Percentiles rank a stretch among this genome's conserved stretches.
Conservation (phyloP, 2,797 vertebrate species). For the Typhlichthys subterraneus region DNA sequence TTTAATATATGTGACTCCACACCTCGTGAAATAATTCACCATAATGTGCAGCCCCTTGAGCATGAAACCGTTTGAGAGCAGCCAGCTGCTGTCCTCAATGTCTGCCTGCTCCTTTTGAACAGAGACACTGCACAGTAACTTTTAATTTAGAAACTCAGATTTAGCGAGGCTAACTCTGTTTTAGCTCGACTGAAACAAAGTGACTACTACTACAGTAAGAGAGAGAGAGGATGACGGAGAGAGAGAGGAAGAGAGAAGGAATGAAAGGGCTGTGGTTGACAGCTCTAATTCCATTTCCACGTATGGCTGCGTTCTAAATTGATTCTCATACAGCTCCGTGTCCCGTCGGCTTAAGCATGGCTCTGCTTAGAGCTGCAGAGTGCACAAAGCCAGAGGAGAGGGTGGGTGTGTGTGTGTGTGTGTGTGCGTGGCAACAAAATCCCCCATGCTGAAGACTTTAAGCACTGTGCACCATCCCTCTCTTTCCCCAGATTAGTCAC, state of each 20-base stretch:
- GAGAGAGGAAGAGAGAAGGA: constrained; percentile 56
- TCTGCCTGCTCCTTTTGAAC: constrained; percentile 68
- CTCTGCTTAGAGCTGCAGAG: constrained; percentile 43
- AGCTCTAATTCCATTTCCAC: constrained; percentile 77
- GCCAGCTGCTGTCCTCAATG: constrained; percentile 38
- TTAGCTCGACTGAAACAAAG: too few relatives aligned
- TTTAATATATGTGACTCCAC: constrained; percentile 62
- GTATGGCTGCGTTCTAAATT: constrained; percentile 68
- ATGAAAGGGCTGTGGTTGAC: constrained; percentile 63
- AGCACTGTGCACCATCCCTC: constrained; percentile 40
- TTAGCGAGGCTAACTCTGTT: too few relatives aligned
- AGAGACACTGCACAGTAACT: constrained; percentile 48
- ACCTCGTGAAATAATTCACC: constrained; percentile 69
- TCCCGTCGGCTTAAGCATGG: constrained; percentile 62
- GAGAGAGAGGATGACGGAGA: constrained; percentile 29
- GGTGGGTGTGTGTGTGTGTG: constrained; percentile 9
- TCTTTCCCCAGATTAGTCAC: constrained; percentile 23
- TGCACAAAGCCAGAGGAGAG: constrained; percentile 15
- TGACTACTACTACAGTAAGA: constrained; percentile 25
- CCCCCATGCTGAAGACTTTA: constrained; percentile 43
- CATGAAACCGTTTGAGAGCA: constrained; percentile 65
- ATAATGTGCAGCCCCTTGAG: constrained; percentile 66
- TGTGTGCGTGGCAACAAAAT: constrained; percentile 32
- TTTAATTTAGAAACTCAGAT: constrained; percentile 60
- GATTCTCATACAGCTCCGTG: constrained; percentile 74